Evolutionary conservation across 2,113 vertebrate species (phyloP).

Genomic region (Cyanoramphus novaezelandiae): DNA sequence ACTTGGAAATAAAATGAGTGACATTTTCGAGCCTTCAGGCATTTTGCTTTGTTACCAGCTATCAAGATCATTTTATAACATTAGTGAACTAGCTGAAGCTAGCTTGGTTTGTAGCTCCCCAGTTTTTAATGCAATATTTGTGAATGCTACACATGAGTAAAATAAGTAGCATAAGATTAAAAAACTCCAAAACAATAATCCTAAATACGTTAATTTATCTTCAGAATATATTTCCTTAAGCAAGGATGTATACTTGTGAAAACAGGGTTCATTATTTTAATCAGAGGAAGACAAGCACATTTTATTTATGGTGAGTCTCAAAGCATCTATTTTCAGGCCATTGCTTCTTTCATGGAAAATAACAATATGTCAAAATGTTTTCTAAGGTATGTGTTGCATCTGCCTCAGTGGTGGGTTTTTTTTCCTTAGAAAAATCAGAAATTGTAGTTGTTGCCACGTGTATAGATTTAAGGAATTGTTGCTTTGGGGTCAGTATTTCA

Average conservation of each 20-base stretch:
- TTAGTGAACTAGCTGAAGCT: not conserved
- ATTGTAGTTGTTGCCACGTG: not conserved
- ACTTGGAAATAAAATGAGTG: not conserved
- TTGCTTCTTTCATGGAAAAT: not conserved
- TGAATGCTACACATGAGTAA: not conserved
- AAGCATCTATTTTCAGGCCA: not conserved
- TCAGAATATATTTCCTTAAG: not conserved
- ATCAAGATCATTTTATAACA: not conserved
- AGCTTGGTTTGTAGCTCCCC: not conserved
- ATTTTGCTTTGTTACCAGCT: not conserved
- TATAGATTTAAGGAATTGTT: not conserved
- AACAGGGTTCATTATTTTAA: not conserved
- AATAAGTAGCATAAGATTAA: not conserved
- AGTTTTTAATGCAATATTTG: not conserved
- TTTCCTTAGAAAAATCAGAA: not conserved
- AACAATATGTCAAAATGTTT: not conserved
- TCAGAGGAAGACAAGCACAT: not conserved
- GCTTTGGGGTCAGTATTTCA: constrained; percentile 3
- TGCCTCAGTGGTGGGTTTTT: not conserved
- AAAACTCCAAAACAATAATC: not conserved
- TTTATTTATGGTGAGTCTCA: not conserved
- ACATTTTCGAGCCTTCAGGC: not conserved
- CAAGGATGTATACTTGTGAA: not conserved
- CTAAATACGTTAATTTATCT: not conserved
- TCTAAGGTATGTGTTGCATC: not conserved